phyloP scores from a whole-genome alignment of 2,888 invertebrate species.

The Melieria crassipennis region DNA sequence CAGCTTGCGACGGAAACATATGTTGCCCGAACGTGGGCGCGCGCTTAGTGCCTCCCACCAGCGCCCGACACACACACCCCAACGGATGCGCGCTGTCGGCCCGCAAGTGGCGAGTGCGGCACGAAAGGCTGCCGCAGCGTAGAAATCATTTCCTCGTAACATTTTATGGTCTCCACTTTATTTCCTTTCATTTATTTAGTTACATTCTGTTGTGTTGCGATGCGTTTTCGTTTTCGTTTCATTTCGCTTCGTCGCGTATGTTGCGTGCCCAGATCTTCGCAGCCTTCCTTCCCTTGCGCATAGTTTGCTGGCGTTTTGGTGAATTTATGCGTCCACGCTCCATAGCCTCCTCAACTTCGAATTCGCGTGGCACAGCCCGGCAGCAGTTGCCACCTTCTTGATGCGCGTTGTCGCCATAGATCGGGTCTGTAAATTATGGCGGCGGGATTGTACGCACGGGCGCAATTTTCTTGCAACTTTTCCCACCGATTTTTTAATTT shows the following conservation, averaged over 20 bases:
- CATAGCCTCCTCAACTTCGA: neutral
- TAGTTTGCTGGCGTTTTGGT: neutral
- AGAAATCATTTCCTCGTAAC: slow-evolving; percentile 13
- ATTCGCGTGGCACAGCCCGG: neutral
- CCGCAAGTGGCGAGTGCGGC: neutral
- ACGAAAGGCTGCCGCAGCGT: neutral
- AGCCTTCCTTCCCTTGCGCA: neutral
- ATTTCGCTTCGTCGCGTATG: neutral
- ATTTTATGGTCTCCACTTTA: neutral
- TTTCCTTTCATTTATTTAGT: neutral
- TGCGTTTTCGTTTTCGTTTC: neutral
- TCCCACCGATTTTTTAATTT: slow-evolving; percentile 4
- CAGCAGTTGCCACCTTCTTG: no score
- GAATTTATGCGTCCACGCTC: neutral
- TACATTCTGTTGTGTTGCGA: neutral
- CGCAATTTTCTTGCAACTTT: neutral
- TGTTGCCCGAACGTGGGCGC: neutral
- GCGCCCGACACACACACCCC: neutral
- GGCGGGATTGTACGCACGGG: no score
- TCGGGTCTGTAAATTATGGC: no score
- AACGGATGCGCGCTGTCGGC: no score
- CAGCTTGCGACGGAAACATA: neutral
- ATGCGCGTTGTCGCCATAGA: no score
- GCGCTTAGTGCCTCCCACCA: neutral
- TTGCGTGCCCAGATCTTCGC: neutral